phyloP scores from a whole-genome alignment of 1,140 invertebrate genomes.

The Hesperophylax magnus region DNA sequence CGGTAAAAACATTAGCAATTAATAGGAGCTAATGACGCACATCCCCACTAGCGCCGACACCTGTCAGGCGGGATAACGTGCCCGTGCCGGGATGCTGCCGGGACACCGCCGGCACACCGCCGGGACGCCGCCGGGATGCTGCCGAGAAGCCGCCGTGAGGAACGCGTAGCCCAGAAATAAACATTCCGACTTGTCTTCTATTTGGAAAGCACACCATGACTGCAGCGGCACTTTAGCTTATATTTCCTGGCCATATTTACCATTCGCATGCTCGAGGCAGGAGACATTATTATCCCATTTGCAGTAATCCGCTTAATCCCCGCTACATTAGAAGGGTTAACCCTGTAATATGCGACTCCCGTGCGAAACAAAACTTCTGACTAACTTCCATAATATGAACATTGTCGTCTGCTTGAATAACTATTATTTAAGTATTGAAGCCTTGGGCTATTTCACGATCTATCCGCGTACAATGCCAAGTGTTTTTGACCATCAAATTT shows the following conservation, averaged over 20 bases:
- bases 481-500: no score
- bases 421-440: no score
- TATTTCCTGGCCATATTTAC: neutral
- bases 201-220: neutral
- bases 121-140: neutral
- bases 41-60: slow-evolving; percentile 19
- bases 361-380: no score
- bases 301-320: no score
- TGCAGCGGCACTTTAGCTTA: neutral
- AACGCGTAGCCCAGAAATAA: neutral
- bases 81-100: neutral
- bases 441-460: no score
- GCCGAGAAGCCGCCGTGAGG: neutral
- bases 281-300: neutral
- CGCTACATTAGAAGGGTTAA: no score
- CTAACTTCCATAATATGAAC: no score
- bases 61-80: slow-evolving; percentile 6
- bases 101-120: no score
- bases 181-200: slow-evolving; percentile 24
- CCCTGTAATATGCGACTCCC: no score
- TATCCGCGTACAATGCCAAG: no score
- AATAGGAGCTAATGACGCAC: slow-evolving; percentile 25
- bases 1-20: slow-evolving; percentile 31
- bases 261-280: neutral
- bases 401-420: no score